Base-by-base conservation (phyloP, 2,113 vertebrate species). In the Hemibagrus wyckioides region DNA sequence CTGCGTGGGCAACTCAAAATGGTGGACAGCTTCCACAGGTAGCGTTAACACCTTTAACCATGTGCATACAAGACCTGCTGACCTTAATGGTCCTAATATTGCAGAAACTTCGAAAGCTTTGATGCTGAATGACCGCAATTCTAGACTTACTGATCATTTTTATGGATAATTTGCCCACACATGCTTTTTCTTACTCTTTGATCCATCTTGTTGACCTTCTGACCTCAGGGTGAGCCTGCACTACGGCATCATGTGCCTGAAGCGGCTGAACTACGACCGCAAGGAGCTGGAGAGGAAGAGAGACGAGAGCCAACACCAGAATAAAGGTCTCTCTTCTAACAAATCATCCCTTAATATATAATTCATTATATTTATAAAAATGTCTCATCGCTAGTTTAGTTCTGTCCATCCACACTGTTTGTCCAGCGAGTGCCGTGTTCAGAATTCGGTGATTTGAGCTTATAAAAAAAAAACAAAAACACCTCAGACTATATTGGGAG, bases 21-120 rank as follows among this genome's bases (percentile, higher is more conserved):
- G 97, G 97, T 98, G 91, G 97, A 98, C 94, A 98, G 97, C 93
- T 98, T 98, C 92, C 97, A 98, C 95, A 96, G 97, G 97, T 98
- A 91, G 77, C 36, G 13, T 3, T 19, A 19, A 79, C 44, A 6
- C 48, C 44, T 61, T 48, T 17, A 83, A 36, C 50, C 71, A 33
- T 71, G 19, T 33, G 30, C 61, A 30, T 2, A 39, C 17, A 36
- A 21, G 4, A 48, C 44, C 44, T 39, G 7, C 9, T 1, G 19
- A 17, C 33, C 23, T 69, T 4, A 69, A 19, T 11, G 13, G 63
- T 63, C 61, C n/a, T 28, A n/a, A 28, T n/a, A 63, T 63, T 10
- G 10, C 9, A 59, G 57, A 25, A 14, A 4, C 11, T 11, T 30
- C 4, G 13, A 14, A 33, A 67, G 63, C 17, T 33, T 69, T 8